Conservation (phyloP, 2,113 vertebrate species). For the Rhynchomys soricoides region DNA sequence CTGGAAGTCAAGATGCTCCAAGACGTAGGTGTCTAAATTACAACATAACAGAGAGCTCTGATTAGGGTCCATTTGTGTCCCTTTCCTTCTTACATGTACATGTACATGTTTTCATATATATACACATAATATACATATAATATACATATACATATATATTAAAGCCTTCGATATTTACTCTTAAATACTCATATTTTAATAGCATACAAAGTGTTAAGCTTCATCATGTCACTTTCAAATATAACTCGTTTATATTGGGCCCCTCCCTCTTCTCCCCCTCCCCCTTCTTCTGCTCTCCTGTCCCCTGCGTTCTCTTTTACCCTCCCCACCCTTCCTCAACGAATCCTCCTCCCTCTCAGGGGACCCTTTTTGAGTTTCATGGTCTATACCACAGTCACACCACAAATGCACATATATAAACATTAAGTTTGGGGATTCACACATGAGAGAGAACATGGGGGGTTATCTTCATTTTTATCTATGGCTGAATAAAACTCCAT, state of each 20-base stretch:
- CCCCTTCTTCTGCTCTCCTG: not conserved
- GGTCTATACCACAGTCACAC: not conserved
- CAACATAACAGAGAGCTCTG: not conserved
- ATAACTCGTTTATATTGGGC: not conserved
- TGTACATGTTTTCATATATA: no score
- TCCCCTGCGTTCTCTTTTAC: not conserved
- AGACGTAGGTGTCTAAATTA: not conserved
- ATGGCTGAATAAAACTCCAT: not conserved
- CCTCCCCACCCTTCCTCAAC: not conserved
- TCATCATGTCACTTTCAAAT: not conserved
- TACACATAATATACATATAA: no score
- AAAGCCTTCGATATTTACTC: not conserved
- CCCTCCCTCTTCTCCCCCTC: not conserved
- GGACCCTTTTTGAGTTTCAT: not conserved
- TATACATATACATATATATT: not conserved
- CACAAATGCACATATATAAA: not conserved
- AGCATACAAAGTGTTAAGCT: not conserved
- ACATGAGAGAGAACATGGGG: not conserved
- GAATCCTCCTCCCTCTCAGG: not conserved
- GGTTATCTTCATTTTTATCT: not conserved
- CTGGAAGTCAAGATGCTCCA: slow-evolving; percentile 27
- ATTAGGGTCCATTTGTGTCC: not conserved
- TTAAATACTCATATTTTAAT: not conserved
- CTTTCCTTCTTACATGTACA: not conserved
- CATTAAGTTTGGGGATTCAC: no score